Evolutionary conservation across 1,140 invertebrate species (phyloP).

Genomic region (Chlorops oryzae): DNA sequence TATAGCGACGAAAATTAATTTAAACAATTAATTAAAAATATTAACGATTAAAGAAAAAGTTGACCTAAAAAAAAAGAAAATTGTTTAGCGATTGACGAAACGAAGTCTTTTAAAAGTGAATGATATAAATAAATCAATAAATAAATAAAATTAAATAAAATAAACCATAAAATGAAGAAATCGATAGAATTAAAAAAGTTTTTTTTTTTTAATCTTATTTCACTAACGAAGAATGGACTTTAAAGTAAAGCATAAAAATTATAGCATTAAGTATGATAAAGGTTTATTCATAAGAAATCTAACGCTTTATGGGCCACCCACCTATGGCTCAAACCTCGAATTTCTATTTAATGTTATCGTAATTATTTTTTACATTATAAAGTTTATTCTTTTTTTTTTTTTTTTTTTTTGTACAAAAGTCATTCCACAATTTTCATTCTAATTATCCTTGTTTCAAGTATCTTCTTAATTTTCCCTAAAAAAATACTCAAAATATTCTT

Average conservation of each 20-base stretch:
- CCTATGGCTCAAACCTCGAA: too few species aligned
- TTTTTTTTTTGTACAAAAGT: neutral
- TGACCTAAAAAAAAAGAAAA: conserved; percentile 16
- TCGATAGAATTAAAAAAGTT: conserved; percentile 7
- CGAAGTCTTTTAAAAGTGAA: conserved; percentile 14
- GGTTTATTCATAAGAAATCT: too few species aligned
- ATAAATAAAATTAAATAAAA: conserved; percentile 20
- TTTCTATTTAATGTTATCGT: too few species aligned
- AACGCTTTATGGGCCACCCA: conserved; percentile 8
- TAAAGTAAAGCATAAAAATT: too few species aligned
- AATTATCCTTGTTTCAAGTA: too few species aligned
- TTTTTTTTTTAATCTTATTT: too few species aligned
- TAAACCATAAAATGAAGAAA: neutral
- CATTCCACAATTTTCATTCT: too few species aligned
- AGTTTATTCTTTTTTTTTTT: conserved; percentile 1
- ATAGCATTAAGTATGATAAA: too few species aligned
- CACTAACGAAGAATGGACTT: too few species aligned
- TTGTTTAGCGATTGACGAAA: conserved; percentile 13
- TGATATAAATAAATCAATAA: conserved; percentile 25
- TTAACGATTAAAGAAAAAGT: conserved; percentile 10
- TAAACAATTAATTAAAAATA: conserved; percentile 22
- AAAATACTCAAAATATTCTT: too few species aligned
- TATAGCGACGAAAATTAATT: conserved; percentile 26
- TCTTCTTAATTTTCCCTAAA: too few species aligned
- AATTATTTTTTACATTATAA: neutral